These are phyloP conservation scores for Caenorhabditis parvicauda DNA, from an alignment of 2,888 invertebrate genomes.

Conservation along the genomic window DNA sequence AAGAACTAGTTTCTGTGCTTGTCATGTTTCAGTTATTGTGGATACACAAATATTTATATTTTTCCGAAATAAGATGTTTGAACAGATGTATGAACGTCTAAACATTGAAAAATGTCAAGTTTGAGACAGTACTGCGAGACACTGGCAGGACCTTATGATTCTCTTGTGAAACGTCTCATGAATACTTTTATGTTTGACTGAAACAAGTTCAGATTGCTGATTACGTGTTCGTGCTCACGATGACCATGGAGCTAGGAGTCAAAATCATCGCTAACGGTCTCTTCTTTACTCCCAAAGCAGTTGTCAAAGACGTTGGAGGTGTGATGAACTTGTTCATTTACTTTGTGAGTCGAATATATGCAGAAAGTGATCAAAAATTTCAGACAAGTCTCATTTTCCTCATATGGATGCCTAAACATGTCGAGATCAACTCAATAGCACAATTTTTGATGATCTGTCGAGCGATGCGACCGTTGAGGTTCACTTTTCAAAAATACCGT, in stretches of 20 bases:
- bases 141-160: too few species aligned
- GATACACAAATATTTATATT: too few species aligned
- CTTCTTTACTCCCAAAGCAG: constrained; percentile 97
- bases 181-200: too few species aligned
- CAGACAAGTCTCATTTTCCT: constrained; percentile 91
- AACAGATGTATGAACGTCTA: too few species aligned
- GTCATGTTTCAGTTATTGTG: too few species aligned
- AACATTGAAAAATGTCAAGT: too few species aligned
- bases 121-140: too few species aligned
- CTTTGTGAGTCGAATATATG: constrained; percentile 71
- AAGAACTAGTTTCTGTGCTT: too few species aligned
- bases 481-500: too few species aligned
- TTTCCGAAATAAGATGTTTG: too few species aligned
- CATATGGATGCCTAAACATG: constrained; percentile 88
- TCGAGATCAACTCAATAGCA: constrained; percentile 87
- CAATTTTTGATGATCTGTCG: constrained; percentile 93
- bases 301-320: constrained; percentile 94
- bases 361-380: constrained; percentile 28
- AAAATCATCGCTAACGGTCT: constrained; percentile 96
- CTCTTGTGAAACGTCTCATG: too few species aligned
- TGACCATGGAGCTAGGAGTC: constrained; percentile 91
- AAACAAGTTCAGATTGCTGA: constrained; percentile 72
- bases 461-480: constrained; percentile 78
- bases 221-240: constrained; percentile 93
- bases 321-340: constrained; percentile 95